Base-by-base conservation (phyloP, 2,113 vertebrate species). In the Etheostoma spectabile region DNA sequence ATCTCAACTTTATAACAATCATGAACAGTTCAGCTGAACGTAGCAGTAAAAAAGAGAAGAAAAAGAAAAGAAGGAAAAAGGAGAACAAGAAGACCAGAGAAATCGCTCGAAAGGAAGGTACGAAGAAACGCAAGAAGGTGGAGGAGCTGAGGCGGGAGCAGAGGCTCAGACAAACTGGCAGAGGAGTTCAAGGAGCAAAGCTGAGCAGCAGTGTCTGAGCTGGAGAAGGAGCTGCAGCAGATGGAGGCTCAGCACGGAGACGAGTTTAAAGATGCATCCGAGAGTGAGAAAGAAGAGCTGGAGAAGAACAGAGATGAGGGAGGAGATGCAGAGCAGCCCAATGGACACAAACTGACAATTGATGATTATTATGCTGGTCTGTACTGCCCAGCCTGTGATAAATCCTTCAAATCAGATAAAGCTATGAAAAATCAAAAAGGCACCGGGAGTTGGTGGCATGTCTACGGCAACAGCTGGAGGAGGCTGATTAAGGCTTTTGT, bases 301-400 rank as follows among this genome's bases (percentile, higher is more conserved):
- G 89, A 91, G 57, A 88, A 53, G 49, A 77, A 59, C 33, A 56
- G 88, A 0, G 67, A 86, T 48, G 90, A 91, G 1, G 82, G 67
- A 62, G 84, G 77, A 97, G 96, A 95, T 51, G 93, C 86, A 55
- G 92, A 94, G 14, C 93, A 87, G 64, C 82, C 52, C 16, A 95
- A 97, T 0, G 95, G 93, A 52, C 86, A 91, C 0, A 95, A 96
- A 52, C 30, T 87, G 19, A 92, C 94, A 3, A 59, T 90, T 1
- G 95, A 96, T 27, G 95, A 96, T 22, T 90, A 95, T 71, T 95
- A 91, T 51, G 95, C 97, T 85, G 93, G 92, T 75, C 95, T 99
- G 14, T 99, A 98, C 91, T 99, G 98, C 79, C 97, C 97, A 21
- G 98, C 98, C 30, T 99, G 98, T 88, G 97, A 98, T 84, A 99